These are phyloP conservation scores for Chelon auratus DNA, from an alignment of 2,797 vertebrate species.

Conservation along the genomic window DNA sequence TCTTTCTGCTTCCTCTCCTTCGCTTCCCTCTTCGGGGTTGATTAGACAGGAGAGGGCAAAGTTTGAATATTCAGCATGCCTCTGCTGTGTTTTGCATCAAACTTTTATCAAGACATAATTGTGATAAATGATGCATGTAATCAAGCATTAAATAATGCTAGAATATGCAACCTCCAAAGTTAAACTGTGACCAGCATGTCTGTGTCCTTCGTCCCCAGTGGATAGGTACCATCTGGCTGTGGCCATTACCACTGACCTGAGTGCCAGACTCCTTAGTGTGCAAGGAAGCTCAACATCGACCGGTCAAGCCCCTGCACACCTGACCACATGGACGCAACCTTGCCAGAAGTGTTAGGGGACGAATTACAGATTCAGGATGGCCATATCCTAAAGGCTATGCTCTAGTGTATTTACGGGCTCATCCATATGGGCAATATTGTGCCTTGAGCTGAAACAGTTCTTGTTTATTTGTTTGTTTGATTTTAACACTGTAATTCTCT, in stretches of 20 bases:
- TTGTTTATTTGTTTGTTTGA: neutral
- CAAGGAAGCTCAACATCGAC: constrained; percentile 83
- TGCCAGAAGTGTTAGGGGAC: constrained; percentile 84
- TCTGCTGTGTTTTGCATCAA: constrained; percentile 86
- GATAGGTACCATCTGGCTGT: constrained; percentile 87
- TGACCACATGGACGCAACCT: constrained; percentile 86
- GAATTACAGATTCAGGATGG: constrained; percentile 79
- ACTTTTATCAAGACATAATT: constrained; percentile 89
- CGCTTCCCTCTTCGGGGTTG: constrained; percentile 64
- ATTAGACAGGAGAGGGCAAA: constrained; percentile 84
- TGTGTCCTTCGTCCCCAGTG: constrained; percentile 83
- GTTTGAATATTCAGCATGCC: constrained; percentile 83
- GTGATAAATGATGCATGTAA: constrained; percentile 90
- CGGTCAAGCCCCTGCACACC: constrained; percentile 81
- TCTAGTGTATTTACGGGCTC: constrained; percentile 28
- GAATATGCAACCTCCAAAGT: constrained; percentile 87
- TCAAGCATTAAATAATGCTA: constrained; percentile 86
- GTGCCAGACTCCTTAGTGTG: constrained; percentile 86
- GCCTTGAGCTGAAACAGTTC: neutral
- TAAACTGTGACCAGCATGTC: constrained; percentile 84
- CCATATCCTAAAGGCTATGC: constrained; percentile 59
- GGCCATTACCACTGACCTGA: constrained; percentile 82
- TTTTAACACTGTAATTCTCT: neutral
- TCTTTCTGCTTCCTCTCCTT: constrained; percentile 34
- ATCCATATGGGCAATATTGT: constrained; percentile 35